phyloP scores from a whole-genome alignment of 2,888 invertebrate genomes.

The Ophion slaviceki region DNA sequence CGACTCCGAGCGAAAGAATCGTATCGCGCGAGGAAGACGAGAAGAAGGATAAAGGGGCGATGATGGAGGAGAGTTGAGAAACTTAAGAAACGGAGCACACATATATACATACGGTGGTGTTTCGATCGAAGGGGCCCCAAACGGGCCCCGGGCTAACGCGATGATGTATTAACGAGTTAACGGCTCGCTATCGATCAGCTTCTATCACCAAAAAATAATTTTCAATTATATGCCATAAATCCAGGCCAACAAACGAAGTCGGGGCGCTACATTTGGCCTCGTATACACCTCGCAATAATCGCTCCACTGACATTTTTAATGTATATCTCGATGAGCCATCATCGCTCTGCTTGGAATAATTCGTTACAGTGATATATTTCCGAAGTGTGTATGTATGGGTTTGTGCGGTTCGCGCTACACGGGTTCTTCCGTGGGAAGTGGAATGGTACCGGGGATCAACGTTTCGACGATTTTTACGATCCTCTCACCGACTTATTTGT shows the following conservation, averaged over 20 bases:
- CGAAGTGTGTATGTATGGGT: background rate
- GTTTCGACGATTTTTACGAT: background rate
- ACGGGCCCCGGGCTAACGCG: constrained; percentile 61
- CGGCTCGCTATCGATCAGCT: constrained; percentile 80
- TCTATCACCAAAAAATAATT: constrained; percentile 81
- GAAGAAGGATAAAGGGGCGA: constrained; percentile 33
- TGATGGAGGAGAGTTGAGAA: constrained; percentile 52
- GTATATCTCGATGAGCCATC: constrained; percentile 46
- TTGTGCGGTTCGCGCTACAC: background rate
- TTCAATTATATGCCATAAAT: constrained; percentile 80
- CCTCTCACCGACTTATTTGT: background rate
- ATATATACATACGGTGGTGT: constrained; percentile 22
- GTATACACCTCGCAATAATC: constrained; percentile 1
- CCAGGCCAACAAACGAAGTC: constrained; percentile 59
- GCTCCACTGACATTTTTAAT: constrained; percentile 45
- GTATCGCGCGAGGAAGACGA: constrained; percentile 37
- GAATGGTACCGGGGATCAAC: background rate
- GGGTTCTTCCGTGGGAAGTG: background rate
- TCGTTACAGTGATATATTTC: constrained; percentile 7
- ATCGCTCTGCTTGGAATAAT: constrained; percentile 26
- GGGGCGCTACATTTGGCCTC: constrained; percentile 20
- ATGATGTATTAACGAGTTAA: constrained; percentile 82
- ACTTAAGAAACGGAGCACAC: constrained; percentile 54
- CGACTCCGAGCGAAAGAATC: constrained; percentile 64
- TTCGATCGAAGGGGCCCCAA: constrained; percentile 46